A percentile compares a stretch with the other conserved stretches of the same genome.
Conservation (phyloP, 2,888 invertebrate genomes). For the Pachymerium ferrugineum region DNA sequence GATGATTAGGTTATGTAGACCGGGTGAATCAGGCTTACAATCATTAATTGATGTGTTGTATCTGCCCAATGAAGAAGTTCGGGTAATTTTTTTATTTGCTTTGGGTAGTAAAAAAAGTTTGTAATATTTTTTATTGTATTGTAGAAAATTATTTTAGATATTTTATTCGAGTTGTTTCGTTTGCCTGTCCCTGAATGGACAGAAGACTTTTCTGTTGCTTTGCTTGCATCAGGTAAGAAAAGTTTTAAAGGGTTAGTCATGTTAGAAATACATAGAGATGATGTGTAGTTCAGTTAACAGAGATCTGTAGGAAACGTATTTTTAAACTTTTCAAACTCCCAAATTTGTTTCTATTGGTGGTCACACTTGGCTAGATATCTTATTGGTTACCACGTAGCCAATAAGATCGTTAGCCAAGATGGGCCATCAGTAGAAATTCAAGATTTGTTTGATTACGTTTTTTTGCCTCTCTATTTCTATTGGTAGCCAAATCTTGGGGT, state of each 20-base stretch:
- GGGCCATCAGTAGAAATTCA: too few species aligned
- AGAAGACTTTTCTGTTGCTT: constrained; percentile 80
- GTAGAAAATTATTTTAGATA: constrained; percentile 84
- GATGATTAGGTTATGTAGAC: constrained; percentile 47
- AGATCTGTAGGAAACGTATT: too few species aligned
- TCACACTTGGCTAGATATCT: too few species aligned
- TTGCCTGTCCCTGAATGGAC: constrained; percentile 85
- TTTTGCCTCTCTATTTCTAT: too few species aligned
- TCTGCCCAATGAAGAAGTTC: constrained; percentile 79
- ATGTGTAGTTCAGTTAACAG: too few species aligned
- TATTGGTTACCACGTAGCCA: too few species aligned
- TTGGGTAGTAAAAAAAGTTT: not conserved
- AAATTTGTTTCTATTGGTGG: too few species aligned
- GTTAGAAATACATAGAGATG: not conserved
- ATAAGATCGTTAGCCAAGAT: too few species aligned
- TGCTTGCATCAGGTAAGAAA: constrained; percentile 63
- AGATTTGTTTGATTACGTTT: too few species aligned
- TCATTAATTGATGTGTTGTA: constrained; percentile 57
- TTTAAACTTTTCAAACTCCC: too few species aligned
- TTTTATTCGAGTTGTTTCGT: constrained; percentile 82
- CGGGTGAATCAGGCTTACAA: constrained; percentile 47
- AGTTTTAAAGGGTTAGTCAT: not conserved
- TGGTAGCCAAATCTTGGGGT: too few species aligned
- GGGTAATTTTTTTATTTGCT: constrained; percentile 58
- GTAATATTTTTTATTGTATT: constrained; percentile 39